phyloP scores from a whole-genome alignment of 2,888 invertebrate genomes.

The Drosophila dives region DNA sequence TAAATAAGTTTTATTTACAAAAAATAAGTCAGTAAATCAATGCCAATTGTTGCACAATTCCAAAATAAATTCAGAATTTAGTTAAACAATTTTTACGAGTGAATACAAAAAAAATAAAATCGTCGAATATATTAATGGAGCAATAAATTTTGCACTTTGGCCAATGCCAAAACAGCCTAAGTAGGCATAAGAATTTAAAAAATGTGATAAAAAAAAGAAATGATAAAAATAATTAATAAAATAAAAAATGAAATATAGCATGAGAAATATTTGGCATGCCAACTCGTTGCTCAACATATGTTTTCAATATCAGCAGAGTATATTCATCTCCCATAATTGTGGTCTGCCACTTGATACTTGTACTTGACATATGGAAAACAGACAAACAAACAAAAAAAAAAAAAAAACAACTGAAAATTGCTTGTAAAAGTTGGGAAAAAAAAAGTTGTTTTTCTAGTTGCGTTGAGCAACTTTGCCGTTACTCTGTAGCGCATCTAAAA shows the following conservation, averaged over 20 bases:
- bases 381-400: not conserved
- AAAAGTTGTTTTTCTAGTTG: not conserved
- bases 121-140: constrained; percentile 35
- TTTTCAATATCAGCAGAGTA: constrained; percentile 36
- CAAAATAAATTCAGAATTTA: constrained; percentile 40
- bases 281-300: constrained; percentile 55
- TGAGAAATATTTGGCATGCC: constrained; percentile 54
- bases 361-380: constrained; percentile 37
- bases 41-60: constrained; percentile 74
- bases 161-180: constrained; percentile 40
- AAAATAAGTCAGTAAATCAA: constrained; percentile 33
- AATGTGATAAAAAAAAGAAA: constrained; percentile 12
- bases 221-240: constrained; percentile 24
- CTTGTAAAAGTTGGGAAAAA: constrained; percentile 4
- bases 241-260: constrained; percentile 32
- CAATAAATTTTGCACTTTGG: constrained; percentile 66
- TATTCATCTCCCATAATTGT: constrained; percentile 30
- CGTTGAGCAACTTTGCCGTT: constrained; percentile 42
- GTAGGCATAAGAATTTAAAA: constrained; percentile 21
- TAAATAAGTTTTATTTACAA: constrained; percentile 42
- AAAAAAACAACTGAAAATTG: constrained; percentile 47
- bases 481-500: constrained; percentile 30
- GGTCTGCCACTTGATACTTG: constrained; percentile 56
- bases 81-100: constrained; percentile 37
- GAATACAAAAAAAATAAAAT: constrained; percentile 15